phyloP scores from a whole-genome alignment of 2,113 vertebrate genomes.

The Pelobates fuscus region DNA sequence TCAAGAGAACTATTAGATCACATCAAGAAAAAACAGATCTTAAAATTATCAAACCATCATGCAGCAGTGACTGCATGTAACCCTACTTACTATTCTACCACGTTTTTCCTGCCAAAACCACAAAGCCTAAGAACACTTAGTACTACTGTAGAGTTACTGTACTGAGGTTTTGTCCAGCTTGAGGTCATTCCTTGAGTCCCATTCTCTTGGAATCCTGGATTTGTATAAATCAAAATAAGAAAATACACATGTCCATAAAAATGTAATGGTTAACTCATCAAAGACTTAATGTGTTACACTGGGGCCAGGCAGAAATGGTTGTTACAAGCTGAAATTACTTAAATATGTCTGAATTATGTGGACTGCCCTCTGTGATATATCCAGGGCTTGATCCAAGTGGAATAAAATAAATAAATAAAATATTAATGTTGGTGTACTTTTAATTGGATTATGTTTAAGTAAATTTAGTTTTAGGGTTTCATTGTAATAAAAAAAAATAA shows the following conservation, averaged over 20 bases:
- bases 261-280: constrained; percentile 23
- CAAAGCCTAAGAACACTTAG: constrained; percentile 3
- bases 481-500: too few relatives aligned
- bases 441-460: too few relatives aligned
- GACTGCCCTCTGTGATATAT: too few relatives aligned
- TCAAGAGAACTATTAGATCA: background rate
- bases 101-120: background rate
- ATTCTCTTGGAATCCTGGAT: background rate
- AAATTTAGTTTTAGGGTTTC: too few relatives aligned
- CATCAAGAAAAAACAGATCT: background rate
- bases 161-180: constrained; percentile 12
- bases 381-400: too few relatives aligned
- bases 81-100: background rate
- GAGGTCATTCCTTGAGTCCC: constrained; percentile 9
- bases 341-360: background rate
- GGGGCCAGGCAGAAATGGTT: too few relatives aligned
- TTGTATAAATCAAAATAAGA: constrained; percentile 7
- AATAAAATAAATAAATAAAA: too few relatives aligned
- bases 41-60: background rate
- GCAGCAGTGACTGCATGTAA: background rate
- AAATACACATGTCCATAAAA: constrained; percentile 23
- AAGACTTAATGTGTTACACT: background rate
- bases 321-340: background rate
- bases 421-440: too few relatives aligned
- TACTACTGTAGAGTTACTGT: constrained; percentile 5